Evolutionary conservation across 2,888 invertebrate species (phyloP).

Genomic region (Chrysotoxum bicinctum): DNA sequence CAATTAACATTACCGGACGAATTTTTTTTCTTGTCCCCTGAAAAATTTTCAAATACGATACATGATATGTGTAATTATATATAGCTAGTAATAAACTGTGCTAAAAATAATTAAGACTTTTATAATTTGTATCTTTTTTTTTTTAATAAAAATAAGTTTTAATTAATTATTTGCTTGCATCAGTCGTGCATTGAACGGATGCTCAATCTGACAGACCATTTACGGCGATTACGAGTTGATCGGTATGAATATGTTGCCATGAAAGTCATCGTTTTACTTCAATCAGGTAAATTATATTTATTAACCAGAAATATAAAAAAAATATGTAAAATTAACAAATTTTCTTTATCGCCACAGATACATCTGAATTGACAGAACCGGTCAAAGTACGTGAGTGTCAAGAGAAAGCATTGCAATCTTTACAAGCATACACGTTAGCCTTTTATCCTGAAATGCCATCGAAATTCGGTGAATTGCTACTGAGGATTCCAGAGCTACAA

Average conservation of each 20-base stretch:
- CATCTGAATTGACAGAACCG: conserved; percentile 95
- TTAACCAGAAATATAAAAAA: neutral
- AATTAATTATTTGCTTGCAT: neutral
- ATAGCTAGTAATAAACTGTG: no score
- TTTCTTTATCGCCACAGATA: conserved; percentile 84
- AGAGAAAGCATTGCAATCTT: conserved; percentile 94
- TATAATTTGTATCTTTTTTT: no score
- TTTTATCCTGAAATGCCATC: conserved; percentile 96
- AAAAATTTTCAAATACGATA: no score
- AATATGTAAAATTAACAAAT: neutral
- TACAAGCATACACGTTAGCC: conserved; percentile 93
- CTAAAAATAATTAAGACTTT: no score
- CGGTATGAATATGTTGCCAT: conserved; percentile 98
- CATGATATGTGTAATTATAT: no score
- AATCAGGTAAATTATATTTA: conserved; percentile 87
- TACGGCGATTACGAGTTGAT: conserved; percentile 94
- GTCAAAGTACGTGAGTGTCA: conserved; percentile 96
- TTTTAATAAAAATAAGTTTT: no score
- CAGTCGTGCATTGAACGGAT: conserved; percentile 94
- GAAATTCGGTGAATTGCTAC: conserved; percentile 95
- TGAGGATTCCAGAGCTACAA: conserved; percentile 96
- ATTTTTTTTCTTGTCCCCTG: no score
- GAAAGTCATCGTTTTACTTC: conserved; percentile 95
- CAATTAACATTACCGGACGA: no score
- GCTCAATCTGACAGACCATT: conserved; percentile 96